These are phyloP conservation scores for Caenorhabditis panamensis DNA, from an alignment of 2,888 invertebrate genomes.

Conservation along the genomic window DNA sequence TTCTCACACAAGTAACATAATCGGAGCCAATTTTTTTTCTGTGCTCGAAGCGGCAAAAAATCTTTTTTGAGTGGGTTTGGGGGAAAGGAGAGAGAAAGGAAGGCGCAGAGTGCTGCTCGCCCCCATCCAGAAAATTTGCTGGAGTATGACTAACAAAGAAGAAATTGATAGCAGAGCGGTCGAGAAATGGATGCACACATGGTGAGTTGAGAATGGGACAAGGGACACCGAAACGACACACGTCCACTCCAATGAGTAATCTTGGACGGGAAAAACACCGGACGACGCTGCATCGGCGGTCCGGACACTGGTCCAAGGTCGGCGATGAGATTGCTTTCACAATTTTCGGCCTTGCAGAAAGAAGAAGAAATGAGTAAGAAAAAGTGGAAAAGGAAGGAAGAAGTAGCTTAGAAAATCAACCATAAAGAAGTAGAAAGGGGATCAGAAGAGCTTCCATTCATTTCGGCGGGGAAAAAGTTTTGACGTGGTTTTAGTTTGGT, in stretches of 20 bases:
- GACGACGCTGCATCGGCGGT: conserved; percentile 13
- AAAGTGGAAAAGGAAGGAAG: neutral
- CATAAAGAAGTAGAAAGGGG: no score
- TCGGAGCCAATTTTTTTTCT: conserved; percentile 36
- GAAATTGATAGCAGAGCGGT: conserved; percentile 55
- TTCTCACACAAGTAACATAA: conserved; percentile 23
- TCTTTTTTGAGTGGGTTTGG: conserved; percentile 16
- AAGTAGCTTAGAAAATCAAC: neutral
- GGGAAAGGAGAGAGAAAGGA: conserved; percentile 1
- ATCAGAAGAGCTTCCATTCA: conserved; percentile 21
- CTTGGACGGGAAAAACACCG: conserved; percentile 15
- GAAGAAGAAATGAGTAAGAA: neutral
- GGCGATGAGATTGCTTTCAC: conserved; percentile 27
- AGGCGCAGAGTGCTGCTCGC: conserved; percentile 33
- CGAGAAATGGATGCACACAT: conserved; percentile 35
- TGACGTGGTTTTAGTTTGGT: conserved; percentile 26
- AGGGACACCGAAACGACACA: conserved; percentile 26
- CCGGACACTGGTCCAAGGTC: conserved; percentile 19
- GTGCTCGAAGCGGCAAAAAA: conserved; percentile 1
- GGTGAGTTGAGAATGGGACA: conserved; percentile 12
- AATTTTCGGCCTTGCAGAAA: conserved; percentile 3
- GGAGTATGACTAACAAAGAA: conserved; percentile 54
- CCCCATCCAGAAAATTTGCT: conserved; percentile 29
- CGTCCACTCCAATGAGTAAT: conserved; percentile 46
- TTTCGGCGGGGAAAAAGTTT: conserved; percentile 24